These are phyloP conservation scores for Calidris pugnax DNA, from an alignment of 2,113 vertebrate species.

Conservation along the genomic window DNA sequence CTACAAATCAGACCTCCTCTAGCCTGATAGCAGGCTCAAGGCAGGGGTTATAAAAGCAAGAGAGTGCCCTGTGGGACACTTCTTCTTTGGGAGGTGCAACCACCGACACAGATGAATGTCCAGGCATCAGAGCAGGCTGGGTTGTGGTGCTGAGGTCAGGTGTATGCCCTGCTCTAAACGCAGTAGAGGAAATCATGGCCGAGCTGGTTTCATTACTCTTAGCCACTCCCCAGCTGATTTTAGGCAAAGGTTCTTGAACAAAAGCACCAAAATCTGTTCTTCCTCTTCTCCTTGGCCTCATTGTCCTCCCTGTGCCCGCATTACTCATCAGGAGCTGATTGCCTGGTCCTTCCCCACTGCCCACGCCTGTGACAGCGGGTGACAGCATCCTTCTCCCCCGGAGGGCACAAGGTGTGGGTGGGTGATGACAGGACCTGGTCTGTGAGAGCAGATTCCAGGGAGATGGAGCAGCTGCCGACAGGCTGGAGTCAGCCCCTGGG, in stretches of 20 bases:
- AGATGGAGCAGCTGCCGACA: neutral
- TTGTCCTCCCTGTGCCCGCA: neutral
- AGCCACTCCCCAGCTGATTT: neutral
- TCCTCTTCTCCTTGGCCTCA: neutral
- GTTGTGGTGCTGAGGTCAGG: neutral
- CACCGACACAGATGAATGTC: accelerated
- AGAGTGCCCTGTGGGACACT: neutral
- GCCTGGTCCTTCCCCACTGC: neutral
- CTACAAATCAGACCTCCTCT: neutral
- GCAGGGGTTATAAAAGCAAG: neutral
- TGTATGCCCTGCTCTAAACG: neutral
- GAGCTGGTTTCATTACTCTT: neutral
- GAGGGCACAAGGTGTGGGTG: neutral
- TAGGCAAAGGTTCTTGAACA: neutral
- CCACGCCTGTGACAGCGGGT: neutral
- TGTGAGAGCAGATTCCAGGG: neutral
- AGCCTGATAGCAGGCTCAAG: neutral
- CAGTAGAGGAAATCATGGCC: neutral
- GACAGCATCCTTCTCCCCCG: neutral
- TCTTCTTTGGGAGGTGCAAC: neutral
- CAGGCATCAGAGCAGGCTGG: neutral
- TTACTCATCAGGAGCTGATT: neutral
- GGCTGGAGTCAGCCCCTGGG: neutral
- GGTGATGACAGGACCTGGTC: neutral
- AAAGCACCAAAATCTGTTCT: neutral